Conservation (phyloP, 1,140 invertebrate genomes). For the Ectropis grisescens region DNA sequence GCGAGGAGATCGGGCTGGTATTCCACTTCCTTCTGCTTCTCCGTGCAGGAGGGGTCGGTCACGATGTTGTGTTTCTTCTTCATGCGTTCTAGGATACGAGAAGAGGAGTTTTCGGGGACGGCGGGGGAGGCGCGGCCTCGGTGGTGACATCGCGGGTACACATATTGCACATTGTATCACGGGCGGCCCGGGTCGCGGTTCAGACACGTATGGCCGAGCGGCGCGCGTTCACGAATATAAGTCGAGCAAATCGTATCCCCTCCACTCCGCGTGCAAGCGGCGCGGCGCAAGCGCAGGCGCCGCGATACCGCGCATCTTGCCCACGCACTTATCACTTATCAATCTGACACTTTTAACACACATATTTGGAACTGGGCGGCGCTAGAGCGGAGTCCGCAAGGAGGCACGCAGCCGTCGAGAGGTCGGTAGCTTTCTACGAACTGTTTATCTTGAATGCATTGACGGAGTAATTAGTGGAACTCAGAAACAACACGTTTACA, state of each 20-base stretch:
- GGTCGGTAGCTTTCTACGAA: too few species aligned
- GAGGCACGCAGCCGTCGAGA: too few species aligned
- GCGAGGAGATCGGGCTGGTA: conserved; percentile 60
- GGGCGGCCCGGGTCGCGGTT: conserved; percentile 9
- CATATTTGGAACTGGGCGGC: too few species aligned
- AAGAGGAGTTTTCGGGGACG: conserved; percentile 15
- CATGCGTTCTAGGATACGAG: conserved; percentile 33
- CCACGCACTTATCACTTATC: too few species aligned
- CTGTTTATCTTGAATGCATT: too few species aligned
- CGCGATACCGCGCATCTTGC: not conserved
- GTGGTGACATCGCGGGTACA: conserved; percentile 38
- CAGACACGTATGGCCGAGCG: conserved; percentile 19
- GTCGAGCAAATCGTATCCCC: conserved; percentile 35
- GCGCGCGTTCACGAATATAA: conserved; percentile 39
- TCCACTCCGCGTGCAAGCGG: conserved; percentile 8
- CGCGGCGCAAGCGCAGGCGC: conserved; percentile 6
- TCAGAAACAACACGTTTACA: too few species aligned
- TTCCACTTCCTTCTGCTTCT: conserved; percentile 47
- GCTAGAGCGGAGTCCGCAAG: too few species aligned
- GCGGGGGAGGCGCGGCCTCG: conserved; percentile 15
- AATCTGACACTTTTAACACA: too few species aligned
- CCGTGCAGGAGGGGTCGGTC: conserved; percentile 36
- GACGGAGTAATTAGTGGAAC: too few species aligned
- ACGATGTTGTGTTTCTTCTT: conserved; percentile 55
- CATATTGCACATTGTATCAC: conserved; percentile 52